phyloP scores from a whole-genome alignment of 2,888 invertebrate genomes.

The Allacma fusca region DNA sequence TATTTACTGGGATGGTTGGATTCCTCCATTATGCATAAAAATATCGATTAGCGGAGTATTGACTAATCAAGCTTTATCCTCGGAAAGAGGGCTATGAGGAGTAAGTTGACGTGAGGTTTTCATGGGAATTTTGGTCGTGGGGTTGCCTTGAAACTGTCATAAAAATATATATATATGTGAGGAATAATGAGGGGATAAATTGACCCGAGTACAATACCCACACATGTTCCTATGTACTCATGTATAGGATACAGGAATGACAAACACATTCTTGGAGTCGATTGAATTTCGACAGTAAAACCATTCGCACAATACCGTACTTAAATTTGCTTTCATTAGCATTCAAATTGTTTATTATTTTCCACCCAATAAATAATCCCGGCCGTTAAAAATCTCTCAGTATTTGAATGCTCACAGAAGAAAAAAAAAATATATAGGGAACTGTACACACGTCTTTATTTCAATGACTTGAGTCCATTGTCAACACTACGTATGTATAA shows the following conservation, averaged over 20 bases:
- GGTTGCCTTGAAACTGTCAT: slow-evolving; percentile 16
- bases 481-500: no score
- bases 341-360: neutral
- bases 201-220: neutral
- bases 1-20: no score
- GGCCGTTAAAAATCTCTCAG: neutral
- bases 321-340: neutral
- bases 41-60: no score
- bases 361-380: slow-evolving; percentile 6
- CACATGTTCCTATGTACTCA: no score
- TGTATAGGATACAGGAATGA: no score
- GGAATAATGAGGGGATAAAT: neutral
- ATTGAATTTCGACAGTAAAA: neutral
- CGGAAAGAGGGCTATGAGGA: neutral
- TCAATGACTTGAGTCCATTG: no score
- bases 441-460: no score
- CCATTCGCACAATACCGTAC: neutral
- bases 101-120: neutral
- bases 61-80: no score
- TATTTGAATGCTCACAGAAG: no score
- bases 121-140: neutral
- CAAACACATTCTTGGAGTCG: neutral
- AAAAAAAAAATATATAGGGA: no score
- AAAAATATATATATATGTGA: neutral
- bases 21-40: no score